A percentile compares a stretch with the other conserved stretches of the same genome.
Evolutionary conservation across 2,113 vertebrate genomes (phyloP).

Genomic region (Phocoena sinus): DNA sequence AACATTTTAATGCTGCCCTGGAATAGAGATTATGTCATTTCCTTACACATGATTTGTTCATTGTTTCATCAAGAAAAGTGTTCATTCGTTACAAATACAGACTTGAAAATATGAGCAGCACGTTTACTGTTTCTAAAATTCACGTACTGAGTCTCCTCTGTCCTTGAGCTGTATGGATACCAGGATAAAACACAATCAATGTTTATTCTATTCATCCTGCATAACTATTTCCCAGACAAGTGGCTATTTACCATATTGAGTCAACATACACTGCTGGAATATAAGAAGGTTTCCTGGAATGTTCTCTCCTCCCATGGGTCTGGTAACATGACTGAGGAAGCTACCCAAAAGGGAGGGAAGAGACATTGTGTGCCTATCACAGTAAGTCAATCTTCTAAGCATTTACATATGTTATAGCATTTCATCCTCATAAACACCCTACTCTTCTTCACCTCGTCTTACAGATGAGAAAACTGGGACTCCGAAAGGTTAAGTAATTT

Average conservation of each 20-base stretch:
- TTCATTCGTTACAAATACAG: conserved; percentile 13
- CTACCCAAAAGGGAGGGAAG: neutral
- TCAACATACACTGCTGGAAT: conserved; percentile 39
- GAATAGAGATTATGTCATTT: conserved; percentile 22
- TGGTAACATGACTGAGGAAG: neutral
- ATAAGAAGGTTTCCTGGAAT: conserved; percentile 21
- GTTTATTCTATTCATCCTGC: conserved; percentile 56
- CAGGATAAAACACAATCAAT: conserved; percentile 59
- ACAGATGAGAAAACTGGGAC: neutral
- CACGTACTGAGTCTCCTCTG: neutral
- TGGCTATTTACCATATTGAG: conserved; percentile 49
- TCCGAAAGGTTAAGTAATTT: neutral
- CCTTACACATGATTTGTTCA: conserved; percentile 1
- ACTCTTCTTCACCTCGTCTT: neutral
- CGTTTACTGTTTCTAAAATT: conserved; percentile 40
- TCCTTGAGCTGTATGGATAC: conserved; percentile 52
- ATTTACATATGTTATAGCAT: neutral
- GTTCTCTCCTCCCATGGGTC: neutral
- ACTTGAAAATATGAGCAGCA: conserved; percentile 17
- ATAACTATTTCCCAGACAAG: conserved; percentile 65
- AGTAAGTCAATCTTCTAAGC: neutral
- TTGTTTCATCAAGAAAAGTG: neutral
- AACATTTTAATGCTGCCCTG: neutral
- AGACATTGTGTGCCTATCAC: neutral
- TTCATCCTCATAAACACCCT: neutral